A percentile compares a stretch with the other conserved stretches of the same genome.
These are phyloP conservation scores for Paratrypauchen microcephalus DNA, from an alignment of 2,797 vertebrate species.

Conservation along the genomic window DNA sequence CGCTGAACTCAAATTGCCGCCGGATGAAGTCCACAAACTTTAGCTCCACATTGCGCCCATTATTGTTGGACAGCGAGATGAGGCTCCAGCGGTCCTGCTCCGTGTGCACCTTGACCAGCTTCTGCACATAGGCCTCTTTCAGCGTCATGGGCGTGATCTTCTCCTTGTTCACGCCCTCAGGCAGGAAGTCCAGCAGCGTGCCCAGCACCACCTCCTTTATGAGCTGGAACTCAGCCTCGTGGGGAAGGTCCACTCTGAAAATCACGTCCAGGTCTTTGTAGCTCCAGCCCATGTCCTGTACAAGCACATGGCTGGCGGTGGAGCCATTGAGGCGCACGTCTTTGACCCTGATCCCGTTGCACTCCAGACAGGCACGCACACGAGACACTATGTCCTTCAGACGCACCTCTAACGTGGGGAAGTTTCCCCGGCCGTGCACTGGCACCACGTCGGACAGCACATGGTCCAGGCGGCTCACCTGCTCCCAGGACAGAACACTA, in stretches of 20 bases:
- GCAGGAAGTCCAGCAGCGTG: constrained; percentile 92
- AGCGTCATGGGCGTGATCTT: constrained; percentile 91
- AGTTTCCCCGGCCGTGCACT: constrained; percentile 93
- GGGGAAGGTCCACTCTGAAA: constrained; percentile 89
- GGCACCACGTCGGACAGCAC: constrained; percentile 90
- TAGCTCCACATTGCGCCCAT: constrained; percentile 93
- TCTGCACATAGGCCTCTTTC: constrained; percentile 95
- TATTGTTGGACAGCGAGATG: constrained; percentile 96
- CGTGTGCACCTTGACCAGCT: constrained; percentile 93
- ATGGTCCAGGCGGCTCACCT: constrained; percentile 89
- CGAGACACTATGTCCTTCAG: constrained; percentile 92
- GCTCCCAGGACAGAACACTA: constrained; percentile 92
- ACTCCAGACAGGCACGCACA: constrained; percentile 83
- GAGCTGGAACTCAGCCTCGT: constrained; percentile 86
- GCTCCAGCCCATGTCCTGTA: constrained; percentile 91
- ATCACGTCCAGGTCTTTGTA: constrained; percentile 98
- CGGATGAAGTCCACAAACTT: constrained; percentile 95
- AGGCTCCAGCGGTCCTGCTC: constrained; percentile 97
- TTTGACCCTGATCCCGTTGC: constrained; percentile 83
- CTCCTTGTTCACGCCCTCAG: constrained; percentile 91
- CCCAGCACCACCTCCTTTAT: constrained; percentile 91
- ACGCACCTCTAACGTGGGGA: constrained; percentile 90
- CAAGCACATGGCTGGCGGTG: constrained; percentile 92
- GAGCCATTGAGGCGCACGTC: constrained; percentile 94
- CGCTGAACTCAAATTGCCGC: constrained; percentile 97